Evolutionary conservation across 1,140 invertebrate species (phyloP), one percentile per base, ranked within the genome.

Genomic region (Portunus trituberculatus): DNA sequence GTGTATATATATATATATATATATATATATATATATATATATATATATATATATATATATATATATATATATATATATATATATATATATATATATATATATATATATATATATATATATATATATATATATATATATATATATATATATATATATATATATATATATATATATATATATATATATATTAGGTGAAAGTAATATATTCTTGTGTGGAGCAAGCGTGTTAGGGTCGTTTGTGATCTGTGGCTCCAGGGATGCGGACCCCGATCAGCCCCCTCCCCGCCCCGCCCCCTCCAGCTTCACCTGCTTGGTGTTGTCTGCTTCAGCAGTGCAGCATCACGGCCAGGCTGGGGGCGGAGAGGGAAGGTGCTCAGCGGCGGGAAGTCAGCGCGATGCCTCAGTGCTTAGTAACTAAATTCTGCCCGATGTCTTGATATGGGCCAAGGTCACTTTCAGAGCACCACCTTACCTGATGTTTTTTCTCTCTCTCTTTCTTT

Each of bases 1-100:
- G 20, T 88, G 48, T 93, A 0, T 93, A 89, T 93, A 48, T 93
- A 84, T 86, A 45, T 93, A 89, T 93, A 46, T 93, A 89, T 93
- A 45, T 82, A 48, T 82, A 89, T 82, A 48, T 82, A 45, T 46
- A 89, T 83, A 59, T 83, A 52, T 83, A 89, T 83, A 89, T 83
- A 89, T 83, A 89, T 83, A 89, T 83, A 89, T 83, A 89, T 83
- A 91, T 31, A 86, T 0, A 82, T 31, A 91, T 31, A 88, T 28
- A 31, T 29, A 59, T 4, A 29, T 48, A 67, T 93, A n/a, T 93
- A 76, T 93, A 67, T 87, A 4, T 87, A 90, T 93, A 67, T 93
- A 67, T 93, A 90, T 86, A 45, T 86, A 31, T 46, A 67, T 86
- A 67, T 86, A 67, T 86, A 45, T n/a, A 87, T 45, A 45, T 67